Evolutionary conservation across 2,797 vertebrate genomes (phyloP).

Genomic region (Helostoma temminkii): DNA sequence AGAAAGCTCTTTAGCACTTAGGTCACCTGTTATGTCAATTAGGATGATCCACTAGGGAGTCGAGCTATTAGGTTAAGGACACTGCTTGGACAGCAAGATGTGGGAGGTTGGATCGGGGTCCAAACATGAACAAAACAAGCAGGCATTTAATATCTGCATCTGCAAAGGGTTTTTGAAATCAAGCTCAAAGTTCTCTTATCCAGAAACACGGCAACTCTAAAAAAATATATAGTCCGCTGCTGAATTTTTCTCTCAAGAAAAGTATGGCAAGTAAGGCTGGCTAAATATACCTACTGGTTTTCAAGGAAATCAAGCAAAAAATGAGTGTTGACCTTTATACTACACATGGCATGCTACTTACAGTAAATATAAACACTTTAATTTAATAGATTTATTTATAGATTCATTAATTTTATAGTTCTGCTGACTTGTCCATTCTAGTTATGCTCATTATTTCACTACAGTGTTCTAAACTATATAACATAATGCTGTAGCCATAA

Average conservation of each 20-base stretch:
- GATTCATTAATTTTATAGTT: no score
- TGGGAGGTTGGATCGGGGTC: conserved; percentile 19
- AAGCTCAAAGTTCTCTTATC: background rate
- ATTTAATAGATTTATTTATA: no score
- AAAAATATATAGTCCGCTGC: background rate
- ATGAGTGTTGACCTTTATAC: no score
- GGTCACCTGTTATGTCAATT: conserved; percentile 52
- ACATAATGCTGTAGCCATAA: no score
- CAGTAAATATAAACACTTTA: no score
- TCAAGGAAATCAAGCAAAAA: no score
- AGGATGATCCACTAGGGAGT: conserved; percentile 47
- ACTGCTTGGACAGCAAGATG: conserved; percentile 19
- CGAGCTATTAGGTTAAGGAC: conserved; percentile 38
- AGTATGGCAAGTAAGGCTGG: no score
- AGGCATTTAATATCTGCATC: background rate
- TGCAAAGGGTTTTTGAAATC: background rate
- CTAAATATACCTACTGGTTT: no score
- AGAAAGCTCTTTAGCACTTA: conserved; percentile 64
- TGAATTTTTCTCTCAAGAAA: background rate
- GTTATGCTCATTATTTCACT: no score
- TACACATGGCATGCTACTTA: no score
- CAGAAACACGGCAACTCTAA: background rate
- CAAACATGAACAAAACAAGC: background rate
- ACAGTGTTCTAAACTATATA: no score
- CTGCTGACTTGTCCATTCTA: no score